phyloP scores from a whole-genome alignment of 1,140 invertebrate genomes.

The Diachasmimorpha longicaudata region DNA sequence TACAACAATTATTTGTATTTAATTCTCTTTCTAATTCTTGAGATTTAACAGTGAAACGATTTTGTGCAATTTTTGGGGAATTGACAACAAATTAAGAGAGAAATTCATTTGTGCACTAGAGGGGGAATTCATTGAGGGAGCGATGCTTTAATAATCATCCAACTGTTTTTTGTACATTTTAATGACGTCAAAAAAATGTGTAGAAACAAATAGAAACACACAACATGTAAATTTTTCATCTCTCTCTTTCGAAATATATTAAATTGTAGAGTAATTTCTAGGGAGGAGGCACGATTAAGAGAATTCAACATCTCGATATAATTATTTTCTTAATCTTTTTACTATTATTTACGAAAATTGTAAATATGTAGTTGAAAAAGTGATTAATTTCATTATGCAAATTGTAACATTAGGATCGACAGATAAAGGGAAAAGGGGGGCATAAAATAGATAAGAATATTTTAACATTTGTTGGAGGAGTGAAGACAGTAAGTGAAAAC shows the following conservation, averaged over 20 bases:
- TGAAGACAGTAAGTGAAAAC: conserved; percentile 1
- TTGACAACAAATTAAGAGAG: background rate
- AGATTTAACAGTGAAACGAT: background rate
- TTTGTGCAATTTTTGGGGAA: background rate
- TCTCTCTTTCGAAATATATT: background rate
- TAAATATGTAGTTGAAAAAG: conserved; percentile 10
- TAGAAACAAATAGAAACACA: conserved; percentile 7
- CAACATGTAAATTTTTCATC: background rate
- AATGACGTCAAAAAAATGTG: conserved; percentile 6
- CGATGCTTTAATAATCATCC: background rate
- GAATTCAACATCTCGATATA: conserved; percentile 12
- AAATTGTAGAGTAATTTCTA: conserved; percentile 2
- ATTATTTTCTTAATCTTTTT: conserved; percentile 10
- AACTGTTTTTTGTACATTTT: conserved; percentile 15
- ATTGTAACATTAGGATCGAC: background rate
- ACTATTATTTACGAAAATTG: conserved; percentile 12
- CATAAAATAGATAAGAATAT: conserved; percentile 10
- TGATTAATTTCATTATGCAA: background rate
- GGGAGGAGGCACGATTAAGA: conserved; percentile 15
- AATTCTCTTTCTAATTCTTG: background rate
- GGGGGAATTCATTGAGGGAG: background rate
- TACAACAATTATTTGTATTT: background rate
- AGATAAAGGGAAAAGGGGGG: background rate
- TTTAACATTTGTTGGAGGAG: background rate
- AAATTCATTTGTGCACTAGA: background rate